phyloP scores from a whole-genome alignment of 2,113 vertebrate genomes.

The Meles meles region DNA sequence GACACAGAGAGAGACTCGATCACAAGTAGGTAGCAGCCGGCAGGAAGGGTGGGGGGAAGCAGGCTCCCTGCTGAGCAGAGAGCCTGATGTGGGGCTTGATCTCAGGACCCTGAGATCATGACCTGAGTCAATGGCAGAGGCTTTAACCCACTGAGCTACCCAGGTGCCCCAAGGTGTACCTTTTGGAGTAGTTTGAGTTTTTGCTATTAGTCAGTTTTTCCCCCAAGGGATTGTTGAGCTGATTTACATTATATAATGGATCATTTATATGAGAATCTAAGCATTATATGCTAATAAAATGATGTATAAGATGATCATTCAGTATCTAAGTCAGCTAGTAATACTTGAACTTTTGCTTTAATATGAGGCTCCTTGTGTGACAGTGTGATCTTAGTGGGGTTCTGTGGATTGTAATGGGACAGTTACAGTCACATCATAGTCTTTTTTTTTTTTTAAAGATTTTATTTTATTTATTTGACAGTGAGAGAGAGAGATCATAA shows the following conservation, averaged over 20 bases:
- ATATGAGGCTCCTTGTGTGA: background rate
- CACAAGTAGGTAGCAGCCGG: no score
- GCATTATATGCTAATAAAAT: background rate
- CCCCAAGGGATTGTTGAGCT: background rate
- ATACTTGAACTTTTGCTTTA: background rate
- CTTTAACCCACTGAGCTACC: no score
- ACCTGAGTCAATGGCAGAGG: no score
- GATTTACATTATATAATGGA: background rate
- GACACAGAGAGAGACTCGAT: no score
- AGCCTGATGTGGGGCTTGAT: no score
- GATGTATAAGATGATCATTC: background rate
- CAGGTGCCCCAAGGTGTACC: background rate
- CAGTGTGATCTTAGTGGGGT: background rate
- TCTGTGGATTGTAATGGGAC: background rate
- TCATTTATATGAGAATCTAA: background rate
- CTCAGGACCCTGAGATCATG: no score
- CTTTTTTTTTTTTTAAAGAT: no score
- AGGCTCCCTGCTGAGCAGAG: no score
- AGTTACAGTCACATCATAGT: background rate
- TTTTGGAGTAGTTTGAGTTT: slow-evolving; percentile 1
- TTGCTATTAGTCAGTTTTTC: background rate
- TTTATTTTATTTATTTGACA: no score
- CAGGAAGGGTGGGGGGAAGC: no score
- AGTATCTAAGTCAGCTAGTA: background rate
- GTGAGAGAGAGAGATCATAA: no score